Percentiles rank a stretch among this genome's conserved stretches.
These are phyloP conservation scores for Lepus americanus DNA, from an alignment of 2,113 vertebrate genomes.

Conservation along the genomic window DNA sequence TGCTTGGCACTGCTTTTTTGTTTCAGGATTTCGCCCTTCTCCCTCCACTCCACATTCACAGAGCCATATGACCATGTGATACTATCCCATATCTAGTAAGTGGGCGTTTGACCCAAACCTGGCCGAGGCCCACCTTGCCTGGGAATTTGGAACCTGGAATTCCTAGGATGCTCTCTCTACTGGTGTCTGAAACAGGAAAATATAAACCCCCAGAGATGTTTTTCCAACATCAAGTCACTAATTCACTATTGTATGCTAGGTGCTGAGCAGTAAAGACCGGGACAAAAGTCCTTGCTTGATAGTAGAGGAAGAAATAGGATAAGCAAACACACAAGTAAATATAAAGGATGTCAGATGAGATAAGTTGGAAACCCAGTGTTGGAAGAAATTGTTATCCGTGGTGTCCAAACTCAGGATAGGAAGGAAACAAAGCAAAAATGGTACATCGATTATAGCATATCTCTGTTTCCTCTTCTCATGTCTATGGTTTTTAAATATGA, in stretches of 20 bases:
- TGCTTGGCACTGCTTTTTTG: background rate
- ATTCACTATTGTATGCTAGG: background rate
- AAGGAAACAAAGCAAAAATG: background rate
- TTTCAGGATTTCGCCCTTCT: background rate
- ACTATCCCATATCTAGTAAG: background rate
- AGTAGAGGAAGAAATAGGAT: background rate
- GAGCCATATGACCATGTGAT: background rate
- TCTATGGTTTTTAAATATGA: background rate
- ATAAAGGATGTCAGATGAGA: background rate
- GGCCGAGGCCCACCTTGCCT: background rate
- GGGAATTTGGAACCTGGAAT: background rate
- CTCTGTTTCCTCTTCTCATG: background rate
- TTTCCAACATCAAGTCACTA: background rate
- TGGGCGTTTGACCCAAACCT: background rate
- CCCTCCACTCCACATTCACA: background rate
- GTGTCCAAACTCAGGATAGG: background rate
- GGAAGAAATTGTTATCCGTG: background rate
- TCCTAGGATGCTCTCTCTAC: background rate
- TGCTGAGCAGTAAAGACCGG: background rate
- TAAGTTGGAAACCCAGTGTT: background rate
- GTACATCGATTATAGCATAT: background rate
- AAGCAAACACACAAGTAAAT: background rate
- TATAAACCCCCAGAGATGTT: background rate
- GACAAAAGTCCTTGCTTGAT: background rate
- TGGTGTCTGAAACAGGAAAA: slow-evolving; percentile 31